Evolutionary conservation across 2,888 invertebrate genomes (phyloP).

Genomic region (Athrips mouffetella): DNA sequence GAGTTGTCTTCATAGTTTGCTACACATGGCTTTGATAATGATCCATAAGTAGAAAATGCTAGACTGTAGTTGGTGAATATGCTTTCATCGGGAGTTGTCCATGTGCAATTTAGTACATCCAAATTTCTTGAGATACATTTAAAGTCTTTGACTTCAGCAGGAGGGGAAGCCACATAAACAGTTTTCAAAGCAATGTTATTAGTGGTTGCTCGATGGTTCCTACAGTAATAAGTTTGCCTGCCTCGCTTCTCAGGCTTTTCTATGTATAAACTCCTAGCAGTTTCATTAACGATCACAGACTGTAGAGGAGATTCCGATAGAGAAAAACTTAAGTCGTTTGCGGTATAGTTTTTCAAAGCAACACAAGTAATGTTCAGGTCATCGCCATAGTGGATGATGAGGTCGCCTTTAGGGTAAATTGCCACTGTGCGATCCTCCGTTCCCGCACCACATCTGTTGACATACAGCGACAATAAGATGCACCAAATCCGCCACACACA

Average conservation of each 20-base stretch:
- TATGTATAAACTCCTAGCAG: constrained; percentile 79
- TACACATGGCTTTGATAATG: constrained; percentile 35
- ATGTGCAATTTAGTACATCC: constrained; percentile 85
- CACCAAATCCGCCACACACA: constrained; percentile 61
- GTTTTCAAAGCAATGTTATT: constrained; percentile 47
- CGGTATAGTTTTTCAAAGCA: constrained; percentile 60
- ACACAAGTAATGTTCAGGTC: constrained; percentile 82
- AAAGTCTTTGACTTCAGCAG: constrained; percentile 82
- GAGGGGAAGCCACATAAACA: constrained; percentile 73
- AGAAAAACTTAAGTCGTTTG: constrained; percentile 66
- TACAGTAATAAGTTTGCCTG: constrained; percentile 71
- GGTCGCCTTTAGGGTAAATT: constrained; percentile 76
- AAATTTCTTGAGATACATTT: constrained; percentile 85
- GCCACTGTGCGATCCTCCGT: constrained; percentile 49
- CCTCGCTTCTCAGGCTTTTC: constrained; percentile 44
- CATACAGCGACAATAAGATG: constrained; percentile 51
- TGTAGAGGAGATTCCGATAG: constrained; percentile 31
- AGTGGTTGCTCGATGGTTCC: constrained; percentile 37
- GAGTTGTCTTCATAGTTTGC: constrained; percentile 31
- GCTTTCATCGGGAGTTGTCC: constrained; percentile 78
- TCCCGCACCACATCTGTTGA: neutral
- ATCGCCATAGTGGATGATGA: constrained; percentile 77
- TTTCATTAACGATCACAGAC: constrained; percentile 78
- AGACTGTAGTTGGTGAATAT: constrained; percentile 47
- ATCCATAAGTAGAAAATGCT: constrained; percentile 44